Conservation (phyloP, 1,140 invertebrate species). For the Drosophila mauritiana region DNA sequence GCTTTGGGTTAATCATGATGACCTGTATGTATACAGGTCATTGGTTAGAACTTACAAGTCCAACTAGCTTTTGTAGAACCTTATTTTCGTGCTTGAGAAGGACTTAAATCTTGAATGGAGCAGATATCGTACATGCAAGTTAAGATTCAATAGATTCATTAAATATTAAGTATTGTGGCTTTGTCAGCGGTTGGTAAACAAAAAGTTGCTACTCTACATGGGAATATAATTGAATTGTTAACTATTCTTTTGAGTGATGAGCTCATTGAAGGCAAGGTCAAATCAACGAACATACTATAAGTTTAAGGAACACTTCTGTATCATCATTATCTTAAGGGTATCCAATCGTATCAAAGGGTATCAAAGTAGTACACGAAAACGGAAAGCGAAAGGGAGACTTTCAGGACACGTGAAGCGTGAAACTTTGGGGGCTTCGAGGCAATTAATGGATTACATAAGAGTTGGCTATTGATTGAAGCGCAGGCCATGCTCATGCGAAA, state of each 20-base stretch:
- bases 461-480: conserved; percentile 11
- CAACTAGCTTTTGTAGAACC: conserved; percentile 64
- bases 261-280: background rate
- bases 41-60: conserved; percentile 23
- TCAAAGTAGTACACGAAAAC: background rate
- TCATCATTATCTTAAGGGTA: too few relatives aligned
- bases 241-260: background rate
- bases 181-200: background rate
- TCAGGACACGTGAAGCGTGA: conserved; percentile 1
- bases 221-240: background rate
- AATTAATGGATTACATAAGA: conserved; percentile 13
- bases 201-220: background rate
- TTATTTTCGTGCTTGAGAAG: conserved; percentile 67
- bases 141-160: background rate
- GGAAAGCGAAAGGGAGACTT: background rate
- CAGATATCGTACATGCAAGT: background rate
- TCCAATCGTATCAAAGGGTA: too few relatives aligned
- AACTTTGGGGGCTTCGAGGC: conserved; percentile 17
- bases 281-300: too few relatives aligned
- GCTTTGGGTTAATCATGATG: background rate
- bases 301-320: too few relatives aligned
- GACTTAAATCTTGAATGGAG: conserved; percentile 53
- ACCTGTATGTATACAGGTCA: conserved; percentile 4
- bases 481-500: conserved; percentile 17
- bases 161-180: background rate